Conservation (phyloP, 2,797 vertebrate species). For the Sciurus carolinensis region DNA sequence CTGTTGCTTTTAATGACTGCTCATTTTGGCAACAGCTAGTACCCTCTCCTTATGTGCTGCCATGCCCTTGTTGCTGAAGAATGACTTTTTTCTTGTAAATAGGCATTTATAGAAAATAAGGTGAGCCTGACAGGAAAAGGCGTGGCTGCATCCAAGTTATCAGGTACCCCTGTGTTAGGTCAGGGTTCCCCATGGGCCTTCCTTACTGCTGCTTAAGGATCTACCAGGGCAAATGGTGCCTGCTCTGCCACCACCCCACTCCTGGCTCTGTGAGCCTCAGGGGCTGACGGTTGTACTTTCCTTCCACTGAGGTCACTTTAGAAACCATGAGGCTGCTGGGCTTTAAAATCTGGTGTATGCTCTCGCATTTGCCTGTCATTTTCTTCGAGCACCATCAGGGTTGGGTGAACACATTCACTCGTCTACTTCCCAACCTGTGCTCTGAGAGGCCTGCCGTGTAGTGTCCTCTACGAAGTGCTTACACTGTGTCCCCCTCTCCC, state of each 20-base stretch:
- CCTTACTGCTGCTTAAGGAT: neutral
- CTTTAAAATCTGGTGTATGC: neutral
- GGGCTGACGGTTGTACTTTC: no score
- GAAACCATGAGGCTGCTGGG: neutral
- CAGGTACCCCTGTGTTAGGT: neutral
- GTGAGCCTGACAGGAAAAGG: neutral
- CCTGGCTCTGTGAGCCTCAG: neutral
- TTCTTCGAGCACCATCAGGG: neutral
- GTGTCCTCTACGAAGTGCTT: neutral
- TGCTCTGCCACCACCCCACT: neutral
- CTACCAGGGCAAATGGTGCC: neutral
- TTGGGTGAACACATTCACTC: neutral
- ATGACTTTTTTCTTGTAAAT: constrained; percentile 65
- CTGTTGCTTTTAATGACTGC: neutral
- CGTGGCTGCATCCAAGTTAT: neutral
- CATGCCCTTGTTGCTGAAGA: constrained; percentile 60
- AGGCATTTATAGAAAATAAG: constrained; percentile 53
- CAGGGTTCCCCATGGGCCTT: neutral
- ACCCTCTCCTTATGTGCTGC: constrained; percentile 28
- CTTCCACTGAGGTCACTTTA: neutral
- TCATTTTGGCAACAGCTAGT: neutral
- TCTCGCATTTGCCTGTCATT: neutral
- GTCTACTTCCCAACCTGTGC: neutral
- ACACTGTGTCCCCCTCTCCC: fast-evolving
- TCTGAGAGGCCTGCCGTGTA: neutral